Evolutionary conservation across 2,888 invertebrate genomes (phyloP), one percentile per base, ranked within the genome.

Genomic region (Drosophila rubida): DNA sequence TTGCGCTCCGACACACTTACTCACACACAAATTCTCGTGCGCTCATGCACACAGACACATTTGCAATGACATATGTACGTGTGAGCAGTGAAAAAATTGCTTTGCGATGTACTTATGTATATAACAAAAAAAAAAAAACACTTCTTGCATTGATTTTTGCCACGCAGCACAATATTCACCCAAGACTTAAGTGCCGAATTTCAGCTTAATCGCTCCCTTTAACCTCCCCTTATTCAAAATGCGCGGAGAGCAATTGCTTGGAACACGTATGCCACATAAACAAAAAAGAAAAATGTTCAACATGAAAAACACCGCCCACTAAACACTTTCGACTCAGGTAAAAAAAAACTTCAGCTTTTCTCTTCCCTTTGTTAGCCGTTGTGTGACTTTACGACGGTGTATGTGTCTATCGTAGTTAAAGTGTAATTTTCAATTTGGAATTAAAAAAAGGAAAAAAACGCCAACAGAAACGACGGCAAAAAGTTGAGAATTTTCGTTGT

Each of bases 1-100:
- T 81, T 81, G 75, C 80, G 87, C 80, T 80, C 74, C 83, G 74
- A 80, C 80, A 86, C 83, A 80, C 77, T 78, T 67, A 80, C 59
- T 49, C 68, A 71, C 50, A 48, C 57, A 59, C 57, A 68, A 63
- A 70, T 49, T 62, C 19, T 42, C 48, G 25, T 23, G 35, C 59
- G 51, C 55, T 54, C 51, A 50, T 70, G 57, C 51, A 61, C 61
- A 46, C 51, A 45, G 8, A 22, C 44, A 66, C 59, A 69, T 58
- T 57, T 64, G 51, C 57, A 57, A 45, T 54, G 37, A 75, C 76
- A 70, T 61, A 45, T 62, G 48, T 67, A 53, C 32, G 58, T 59
- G 65, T 61, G 66, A 63, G 39, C 55, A 65, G 61, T 69, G 60
- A 68, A 59, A 69, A 69, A 62, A 49, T 42, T 67, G 57, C 61